These are phyloP conservation scores for Trissolcus japonicus DNA, from an alignment of 2,888 invertebrate genomes.

Conservation along the genomic window DNA sequence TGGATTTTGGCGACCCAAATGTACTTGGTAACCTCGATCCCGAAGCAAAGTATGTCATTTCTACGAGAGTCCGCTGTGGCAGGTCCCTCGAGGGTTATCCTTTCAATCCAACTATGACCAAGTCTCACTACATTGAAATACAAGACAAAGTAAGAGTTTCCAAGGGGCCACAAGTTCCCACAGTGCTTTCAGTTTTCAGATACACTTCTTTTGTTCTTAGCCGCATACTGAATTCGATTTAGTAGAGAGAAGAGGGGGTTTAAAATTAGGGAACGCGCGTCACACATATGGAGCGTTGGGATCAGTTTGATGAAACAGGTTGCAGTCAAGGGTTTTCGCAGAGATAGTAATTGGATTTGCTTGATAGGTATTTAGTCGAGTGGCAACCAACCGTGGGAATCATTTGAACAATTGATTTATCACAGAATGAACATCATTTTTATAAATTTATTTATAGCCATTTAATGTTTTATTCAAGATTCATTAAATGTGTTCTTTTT, in stretches of 20 bases:
- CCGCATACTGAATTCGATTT: constrained; percentile 8
- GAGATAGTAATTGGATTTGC: constrained; percentile 43
- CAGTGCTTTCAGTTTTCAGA: constrained; percentile 4
- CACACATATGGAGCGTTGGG: constrained; percentile 15
- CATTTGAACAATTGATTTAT: neutral
- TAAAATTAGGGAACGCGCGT: constrained; percentile 12
- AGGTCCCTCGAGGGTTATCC: constrained; percentile 81
- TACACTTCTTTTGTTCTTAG: neutral
- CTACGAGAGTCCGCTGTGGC: constrained; percentile 83
- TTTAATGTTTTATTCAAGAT: too few species aligned
- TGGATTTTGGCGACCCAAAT: constrained; percentile 79
- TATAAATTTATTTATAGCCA: neutral
- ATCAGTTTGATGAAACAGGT: constrained; percentile 29
- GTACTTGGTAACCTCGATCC: constrained; percentile 81
- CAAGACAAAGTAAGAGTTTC: constrained; percentile 76
- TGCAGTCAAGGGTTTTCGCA: constrained; percentile 11
- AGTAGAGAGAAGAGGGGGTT: constrained; percentile 12
- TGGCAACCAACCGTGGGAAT: constrained; percentile 30
- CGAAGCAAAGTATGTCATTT: constrained; percentile 79
- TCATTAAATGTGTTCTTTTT: too few species aligned
- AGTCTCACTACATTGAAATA: constrained; percentile 81
- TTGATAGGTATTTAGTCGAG: constrained; percentile 28
- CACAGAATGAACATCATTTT: neutral
- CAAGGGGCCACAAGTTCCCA: constrained; percentile 7
- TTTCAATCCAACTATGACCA: constrained; percentile 83